Evolutionary conservation across 2,113 vertebrate species (phyloP), one percentile per base, ranked within the genome.

Genomic region (Trogon surrucura): DNA sequence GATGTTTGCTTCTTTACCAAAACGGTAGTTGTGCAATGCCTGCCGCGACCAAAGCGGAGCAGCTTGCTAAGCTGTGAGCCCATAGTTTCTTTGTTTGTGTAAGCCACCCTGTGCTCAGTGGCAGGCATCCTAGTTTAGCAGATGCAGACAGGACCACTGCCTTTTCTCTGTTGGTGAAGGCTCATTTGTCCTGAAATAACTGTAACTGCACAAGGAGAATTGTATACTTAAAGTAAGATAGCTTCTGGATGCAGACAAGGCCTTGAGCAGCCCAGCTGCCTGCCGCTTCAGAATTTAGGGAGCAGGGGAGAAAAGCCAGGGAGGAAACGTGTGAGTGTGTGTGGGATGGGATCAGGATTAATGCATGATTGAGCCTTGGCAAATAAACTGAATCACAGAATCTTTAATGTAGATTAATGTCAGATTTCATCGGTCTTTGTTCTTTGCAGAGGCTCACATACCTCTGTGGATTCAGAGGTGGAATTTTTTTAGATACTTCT

Each of bases 361-460:
- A 96, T 91, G 93, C 90, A 89, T 96, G 95, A 95, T 93, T 96
- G 95, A 95, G 80, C 92, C 77, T 93, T 84, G 72, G 95, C 93
- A 96, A 95, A 95, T 95, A 96, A 94, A 94, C 61, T 75, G 93
- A 96, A 96, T 96, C 79, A 80, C 90, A 91, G 91, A 96, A 96
- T 97, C 88, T 96, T 96, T 95, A 94, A 96, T 95, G 91, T 87
- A 94, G 92, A 91, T 95, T 94, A 95, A 95, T 96, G 95, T 94
- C 95, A 96, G 91, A 92, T 97, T 96, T 97, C 95, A 96, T 96
- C 96, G 95, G 91, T 95, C 95, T 96, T 97, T 96, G 91, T 97
- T 96, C 95, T 94, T 94, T 84, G 69, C 69, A 75, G 83, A 60
- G 56, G 57, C 75, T 84, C 0, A 0, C 3, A 8, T 93, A 79